Conservation (phyloP, 1,140 invertebrate species). For the Tetramorium simillimum region DNA sequence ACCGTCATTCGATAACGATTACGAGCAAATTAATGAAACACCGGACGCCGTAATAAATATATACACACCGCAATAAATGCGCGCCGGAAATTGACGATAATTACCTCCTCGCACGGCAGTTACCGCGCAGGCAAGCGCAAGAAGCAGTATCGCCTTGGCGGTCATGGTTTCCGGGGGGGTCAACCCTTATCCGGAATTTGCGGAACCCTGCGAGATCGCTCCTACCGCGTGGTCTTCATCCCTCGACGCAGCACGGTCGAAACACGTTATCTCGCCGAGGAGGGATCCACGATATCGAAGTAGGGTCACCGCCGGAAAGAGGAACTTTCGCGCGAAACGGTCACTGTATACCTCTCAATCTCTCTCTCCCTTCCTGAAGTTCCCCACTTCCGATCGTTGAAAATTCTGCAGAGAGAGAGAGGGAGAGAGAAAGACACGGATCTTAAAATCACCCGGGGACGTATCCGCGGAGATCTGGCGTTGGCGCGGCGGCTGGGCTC, state of each 20-base stretch:
- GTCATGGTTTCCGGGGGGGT: not conserved
- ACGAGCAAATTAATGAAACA: slow-evolving; percentile 36
- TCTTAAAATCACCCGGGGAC: not conserved
- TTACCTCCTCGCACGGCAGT: slow-evolving; percentile 32
- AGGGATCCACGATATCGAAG: not conserved
- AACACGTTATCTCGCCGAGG: not conserved
- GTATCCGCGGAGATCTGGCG: not conserved
- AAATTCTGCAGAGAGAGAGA: not conserved
- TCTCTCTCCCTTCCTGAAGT: not conserved
- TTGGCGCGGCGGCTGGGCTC: not conserved
- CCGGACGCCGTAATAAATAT: slow-evolving; percentile 47
- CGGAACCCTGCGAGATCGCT: not conserved
- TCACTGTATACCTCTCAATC: not conserved
- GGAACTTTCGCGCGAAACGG: not conserved
- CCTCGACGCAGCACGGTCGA: not conserved
- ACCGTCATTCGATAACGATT: not conserved
- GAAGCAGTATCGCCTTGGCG: not conserved
- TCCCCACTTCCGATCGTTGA: not conserved
- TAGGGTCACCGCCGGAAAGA: not conserved
- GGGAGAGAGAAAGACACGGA: not conserved
- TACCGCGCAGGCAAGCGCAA: not conserved
- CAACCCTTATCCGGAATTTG: not conserved
- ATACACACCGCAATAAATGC: not conserved
- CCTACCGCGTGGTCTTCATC: not conserved
- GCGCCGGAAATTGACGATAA: slow-evolving; percentile 41